Evolutionary conservation across 1,140 invertebrate species (phyloP).

Genomic region (Marisa cornuarietis): DNA sequence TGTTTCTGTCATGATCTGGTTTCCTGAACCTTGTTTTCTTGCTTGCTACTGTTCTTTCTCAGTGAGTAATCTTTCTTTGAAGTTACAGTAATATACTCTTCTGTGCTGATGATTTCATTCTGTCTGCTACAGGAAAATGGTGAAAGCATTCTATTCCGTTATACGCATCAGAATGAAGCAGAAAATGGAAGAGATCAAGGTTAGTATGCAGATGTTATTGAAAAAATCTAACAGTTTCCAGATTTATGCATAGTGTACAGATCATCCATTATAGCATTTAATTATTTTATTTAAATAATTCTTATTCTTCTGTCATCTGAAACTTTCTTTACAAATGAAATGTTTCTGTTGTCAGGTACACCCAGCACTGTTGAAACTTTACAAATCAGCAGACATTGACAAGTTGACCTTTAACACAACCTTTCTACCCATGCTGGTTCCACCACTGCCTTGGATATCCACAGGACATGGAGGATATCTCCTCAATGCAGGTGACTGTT

Average conservation of each 20-base stretch:
- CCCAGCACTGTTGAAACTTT: slow-evolving; percentile 77
- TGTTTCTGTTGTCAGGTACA: slow-evolving; percentile 77
- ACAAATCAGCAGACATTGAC: slow-evolving; percentile 71
- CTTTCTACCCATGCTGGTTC: slow-evolving; percentile 79
- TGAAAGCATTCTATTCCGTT: slow-evolving; percentile 85
- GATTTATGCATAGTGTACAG: background rate
- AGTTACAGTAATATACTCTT: background rate
- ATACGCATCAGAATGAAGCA: slow-evolving; percentile 75
- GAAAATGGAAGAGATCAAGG: slow-evolving; percentile 66
- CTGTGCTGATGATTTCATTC: too few relatives aligned
- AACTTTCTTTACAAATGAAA: too few relatives aligned
- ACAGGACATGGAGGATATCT: slow-evolving; percentile 79
- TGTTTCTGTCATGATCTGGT: too few relatives aligned
- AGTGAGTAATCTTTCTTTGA: too few relatives aligned
- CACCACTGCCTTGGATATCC: slow-evolving; percentile 84
- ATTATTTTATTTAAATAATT: too few relatives aligned
- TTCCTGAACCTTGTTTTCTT: background rate
- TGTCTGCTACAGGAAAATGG: slow-evolving; percentile 39
- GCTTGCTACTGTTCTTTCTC: background rate
- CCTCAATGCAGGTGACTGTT: slow-evolving; percentile 72
- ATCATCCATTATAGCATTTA: too few relatives aligned
- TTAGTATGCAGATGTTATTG: slow-evolving; percentile 25
- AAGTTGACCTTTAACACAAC: slow-evolving; percentile 77
- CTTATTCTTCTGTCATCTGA: too few relatives aligned
- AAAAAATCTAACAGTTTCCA: background rate